A percentile compares a stretch with the other conserved stretches of the same genome.
These are phyloP conservation scores for Pasiphila rectangulata DNA, from an alignment of 2,888 invertebrate species.

Conservation along the genomic window DNA sequence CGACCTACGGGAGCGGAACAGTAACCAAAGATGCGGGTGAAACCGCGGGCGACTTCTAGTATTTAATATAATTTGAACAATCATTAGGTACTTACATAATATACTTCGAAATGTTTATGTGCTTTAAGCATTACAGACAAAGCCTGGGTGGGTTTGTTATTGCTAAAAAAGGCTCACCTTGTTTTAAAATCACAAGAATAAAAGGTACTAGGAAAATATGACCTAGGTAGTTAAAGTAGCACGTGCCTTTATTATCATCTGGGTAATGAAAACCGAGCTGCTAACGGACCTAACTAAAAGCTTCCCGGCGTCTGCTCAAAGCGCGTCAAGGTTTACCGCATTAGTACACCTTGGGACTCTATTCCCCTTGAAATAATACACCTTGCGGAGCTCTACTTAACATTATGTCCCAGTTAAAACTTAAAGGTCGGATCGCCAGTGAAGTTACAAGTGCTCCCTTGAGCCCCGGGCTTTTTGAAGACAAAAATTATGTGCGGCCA, in stretches of 20 bases:
- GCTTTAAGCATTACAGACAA: not conserved
- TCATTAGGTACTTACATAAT: too few relatives aligned
- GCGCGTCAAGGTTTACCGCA: conserved; percentile 2
- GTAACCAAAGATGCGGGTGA: too few relatives aligned
- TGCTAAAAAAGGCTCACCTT: too few relatives aligned
- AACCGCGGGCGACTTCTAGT: too few relatives aligned
- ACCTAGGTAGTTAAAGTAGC: too few relatives aligned
- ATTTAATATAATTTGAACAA: too few relatives aligned
- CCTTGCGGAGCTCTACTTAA: conserved; percentile 1
- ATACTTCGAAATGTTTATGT: not conserved
- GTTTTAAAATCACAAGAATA: too few relatives aligned
- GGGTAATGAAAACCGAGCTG: not conserved
- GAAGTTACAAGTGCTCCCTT: conserved; percentile 8
- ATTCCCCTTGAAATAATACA: conserved; percentile 3
- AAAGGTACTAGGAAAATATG: too few relatives aligned
- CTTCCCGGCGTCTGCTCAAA: not conserved
- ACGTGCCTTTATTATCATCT: too few relatives aligned
- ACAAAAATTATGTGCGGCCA: conserved; percentile 13
- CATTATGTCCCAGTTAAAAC: conserved; percentile 6
- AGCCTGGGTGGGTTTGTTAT: not conserved
- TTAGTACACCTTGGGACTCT: not conserved
- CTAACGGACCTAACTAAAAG: not conserved
- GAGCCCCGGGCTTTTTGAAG: conserved; percentile 4
- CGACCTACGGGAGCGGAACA: too few relatives aligned
- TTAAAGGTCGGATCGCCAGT: conserved; percentile 7